Evolutionary conservation across 2,113 vertebrate genomes (phyloP), one percentile per base, ranked within the genome.

Genomic region (Eonycteris spelaea): DNA sequence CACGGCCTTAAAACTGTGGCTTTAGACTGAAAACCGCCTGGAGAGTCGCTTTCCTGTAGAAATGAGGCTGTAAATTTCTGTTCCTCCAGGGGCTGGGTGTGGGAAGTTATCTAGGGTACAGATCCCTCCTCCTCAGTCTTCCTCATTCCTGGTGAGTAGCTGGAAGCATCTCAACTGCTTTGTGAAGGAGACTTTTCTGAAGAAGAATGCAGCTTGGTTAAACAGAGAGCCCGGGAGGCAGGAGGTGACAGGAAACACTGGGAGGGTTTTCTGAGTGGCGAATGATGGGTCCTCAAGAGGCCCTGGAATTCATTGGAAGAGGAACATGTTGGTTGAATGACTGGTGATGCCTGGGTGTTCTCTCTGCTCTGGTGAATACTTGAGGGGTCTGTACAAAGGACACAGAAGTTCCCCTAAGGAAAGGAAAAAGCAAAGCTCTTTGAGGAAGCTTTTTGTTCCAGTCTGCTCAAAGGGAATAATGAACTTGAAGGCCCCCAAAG

Each of bases 51-150:
- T 38, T 43, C 22, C 53, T 63, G 5, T 26, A 55, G n/a, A 35
- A 15, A 33, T 48, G 26, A 14, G 12, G 5, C 24, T 40, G 2
- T 13, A n/a, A 57, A 9, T 22, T 43, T 51, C 57, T 51, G 5
- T 55, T 71, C 57, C 86, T 74, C 73, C 14, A 38, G 43, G 67
- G 24, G 13, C 30, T 11, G 7, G 11, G 12, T 26, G 15, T 43
- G 3, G 33, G 71, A 11, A n/a, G 28, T 65, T 33, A 22, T 12
- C 0, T 0, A 26, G 57, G 24, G 2, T n/a, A 7, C 4, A 18
- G 57, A 43, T 28, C 22, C 11, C 24, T 21, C 35, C 67, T 28
- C 43, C 30, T 68, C 0, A 4, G 5, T 85, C 40, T 43, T 19
- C 11, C n/a, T 84, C 6, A 0, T 18, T 80, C 26, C 59, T 7